Conservation (phyloP, 2,888 invertebrate species). For the Harpalus rufipes region DNA sequence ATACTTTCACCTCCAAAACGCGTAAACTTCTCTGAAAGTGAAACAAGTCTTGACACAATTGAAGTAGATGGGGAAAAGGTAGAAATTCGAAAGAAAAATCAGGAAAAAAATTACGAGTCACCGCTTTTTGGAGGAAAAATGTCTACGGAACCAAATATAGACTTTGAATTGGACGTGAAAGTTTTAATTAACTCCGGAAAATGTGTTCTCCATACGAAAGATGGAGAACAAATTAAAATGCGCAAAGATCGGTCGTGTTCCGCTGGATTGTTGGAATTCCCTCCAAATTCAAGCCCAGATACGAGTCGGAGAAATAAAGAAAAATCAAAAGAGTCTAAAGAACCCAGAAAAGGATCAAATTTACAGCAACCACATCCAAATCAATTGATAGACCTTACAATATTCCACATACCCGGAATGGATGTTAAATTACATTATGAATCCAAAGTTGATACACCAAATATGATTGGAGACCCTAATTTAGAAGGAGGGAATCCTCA, state of each 20-base stretch:
- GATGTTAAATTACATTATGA: constrained; percentile 82
- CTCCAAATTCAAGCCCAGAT: constrained; percentile 75
- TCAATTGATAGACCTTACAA: constrained; percentile 87
- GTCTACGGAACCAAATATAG: constrained; percentile 90
- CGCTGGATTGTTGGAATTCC: constrained; percentile 75
- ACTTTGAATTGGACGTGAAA: constrained; percentile 97
- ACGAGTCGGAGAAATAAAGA: constrained; percentile 75
- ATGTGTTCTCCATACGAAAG: constrained; percentile 96
- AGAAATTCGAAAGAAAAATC: constrained; percentile 80
- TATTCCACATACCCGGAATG: constrained; percentile 94
- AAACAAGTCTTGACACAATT: constrained; percentile 84
- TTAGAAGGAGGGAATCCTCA: background rate
- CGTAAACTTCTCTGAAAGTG: constrained; percentile 78
- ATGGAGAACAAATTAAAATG: constrained; percentile 83
- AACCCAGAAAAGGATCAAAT: constrained; percentile 72
- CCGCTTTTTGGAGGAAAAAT: constrained; percentile 71
- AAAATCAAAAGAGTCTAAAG: constrained; percentile 71
- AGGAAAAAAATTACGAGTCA: constrained; percentile 73
- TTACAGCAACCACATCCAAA: constrained; percentile 74
- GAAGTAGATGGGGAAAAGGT: constrained; percentile 84
- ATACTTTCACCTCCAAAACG: constrained; percentile 82
- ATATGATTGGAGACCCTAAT: background rate
- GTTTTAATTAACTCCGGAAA: constrained; percentile 98
- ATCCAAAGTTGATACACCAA: constrained; percentile 73
- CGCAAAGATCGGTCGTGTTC: constrained; percentile 83